Evolutionary conservation across 2,888 invertebrate genomes (phyloP).

Genomic region (Crocallis elinguaria): DNA sequence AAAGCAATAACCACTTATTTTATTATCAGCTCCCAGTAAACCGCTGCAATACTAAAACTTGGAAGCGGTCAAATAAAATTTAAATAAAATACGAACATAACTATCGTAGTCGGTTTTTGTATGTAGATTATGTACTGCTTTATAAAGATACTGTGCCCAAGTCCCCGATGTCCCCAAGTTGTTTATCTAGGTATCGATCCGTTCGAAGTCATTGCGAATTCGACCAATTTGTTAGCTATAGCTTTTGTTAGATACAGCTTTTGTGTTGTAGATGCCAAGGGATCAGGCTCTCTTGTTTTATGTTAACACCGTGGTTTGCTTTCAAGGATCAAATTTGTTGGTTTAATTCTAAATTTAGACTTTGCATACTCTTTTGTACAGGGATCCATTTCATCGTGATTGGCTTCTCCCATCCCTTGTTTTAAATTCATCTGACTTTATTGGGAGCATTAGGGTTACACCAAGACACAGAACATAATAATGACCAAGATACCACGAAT

Average conservation of each 20-base stretch:
- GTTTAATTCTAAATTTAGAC: background rate
- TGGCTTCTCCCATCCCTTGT: too few species aligned
- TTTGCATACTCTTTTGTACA: background rate
- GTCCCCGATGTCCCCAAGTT: conserved; percentile 49
- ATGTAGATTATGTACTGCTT: conserved; percentile 32
- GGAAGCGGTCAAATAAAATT: background rate
- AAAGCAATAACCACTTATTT: background rate
- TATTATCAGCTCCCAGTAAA: background rate
- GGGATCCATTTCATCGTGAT: background rate
- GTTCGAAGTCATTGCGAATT: conserved; percentile 52
- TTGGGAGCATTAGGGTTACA: too few species aligned
- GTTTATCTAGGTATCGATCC: conserved; percentile 77
- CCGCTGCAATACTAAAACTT: background rate
- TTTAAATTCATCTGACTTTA: too few species aligned
- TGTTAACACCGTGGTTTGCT: conserved; percentile 11
- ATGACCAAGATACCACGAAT: too few species aligned
- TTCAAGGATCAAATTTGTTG: background rate
- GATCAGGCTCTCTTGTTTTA: conserved; percentile 20
- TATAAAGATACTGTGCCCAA: conserved; percentile 6
- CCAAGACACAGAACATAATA: too few species aligned
- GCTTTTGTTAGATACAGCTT: conserved; percentile 43
- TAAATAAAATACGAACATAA: too few species aligned
- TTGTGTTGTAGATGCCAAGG: conserved; percentile 22
- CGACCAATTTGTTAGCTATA: conserved; percentile 51
- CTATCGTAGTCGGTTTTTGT: background rate